A percentile compares a stretch with the other conserved stretches of the same genome.
Conservation (phyloP, 2,113 vertebrate genomes). For the Eidolon helvum region DNA sequence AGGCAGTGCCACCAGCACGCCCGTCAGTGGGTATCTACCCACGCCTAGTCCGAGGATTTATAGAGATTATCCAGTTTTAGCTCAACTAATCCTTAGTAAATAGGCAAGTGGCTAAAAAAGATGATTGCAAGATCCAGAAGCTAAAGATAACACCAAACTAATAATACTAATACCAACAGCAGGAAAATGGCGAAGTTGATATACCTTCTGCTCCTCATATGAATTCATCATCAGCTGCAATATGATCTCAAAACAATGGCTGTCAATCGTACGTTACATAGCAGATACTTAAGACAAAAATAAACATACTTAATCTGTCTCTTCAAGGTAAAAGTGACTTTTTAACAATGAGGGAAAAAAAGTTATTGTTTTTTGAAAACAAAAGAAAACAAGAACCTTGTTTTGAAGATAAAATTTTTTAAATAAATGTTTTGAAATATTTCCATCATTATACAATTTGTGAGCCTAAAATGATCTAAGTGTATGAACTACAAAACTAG, state of each 20-base stretch:
- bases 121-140: conserved; percentile 1
- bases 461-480: not conserved
- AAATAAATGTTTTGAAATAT: not conserved
- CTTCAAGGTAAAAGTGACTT: not conserved
- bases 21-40: not conserved
- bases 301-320: not conserved
- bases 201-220: not conserved
- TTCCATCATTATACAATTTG: not conserved
- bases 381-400: conserved; percentile 16
- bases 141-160: conserved; percentile 8
- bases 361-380: conserved; percentile 1
- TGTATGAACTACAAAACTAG: not conserved
- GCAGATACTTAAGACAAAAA: not conserved
- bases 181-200: not conserved
- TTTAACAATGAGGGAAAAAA: not conserved
- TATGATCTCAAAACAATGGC: not conserved
- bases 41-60: not conserved
- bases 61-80: not conserved
- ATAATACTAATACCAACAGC: not conserved
- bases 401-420: not conserved
- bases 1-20: too few species aligned
- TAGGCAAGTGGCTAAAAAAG: not conserved
- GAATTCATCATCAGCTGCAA: not conserved
- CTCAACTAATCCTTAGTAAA: conserved; percentile 26
- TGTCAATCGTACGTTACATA: not conserved